Percentiles rank a stretch among this genome's conserved stretches.
Evolutionary conservation across 1,140 invertebrate genomes (phyloP).

Genomic region (Zaprionus kolodkinae): DNA sequence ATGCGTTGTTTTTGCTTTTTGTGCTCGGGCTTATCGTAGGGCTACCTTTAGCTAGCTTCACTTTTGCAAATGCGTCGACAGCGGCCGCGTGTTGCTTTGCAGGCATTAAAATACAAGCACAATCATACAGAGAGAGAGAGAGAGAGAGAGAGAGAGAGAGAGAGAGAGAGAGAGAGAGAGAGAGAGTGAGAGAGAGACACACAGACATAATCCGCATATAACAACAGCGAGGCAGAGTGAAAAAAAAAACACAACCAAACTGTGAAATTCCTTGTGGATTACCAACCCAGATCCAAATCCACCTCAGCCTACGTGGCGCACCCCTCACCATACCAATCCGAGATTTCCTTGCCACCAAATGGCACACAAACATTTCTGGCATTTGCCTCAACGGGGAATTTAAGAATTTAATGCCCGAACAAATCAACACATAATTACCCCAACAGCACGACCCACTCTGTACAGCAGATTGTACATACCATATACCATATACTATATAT

Average conservation of each 20-base stretch:
- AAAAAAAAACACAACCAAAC: slow-evolving; percentile 43
- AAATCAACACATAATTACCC: slow-evolving; percentile 80
- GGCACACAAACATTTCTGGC: slow-evolving; percentile 68
- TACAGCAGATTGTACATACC: neutral
- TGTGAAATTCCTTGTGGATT: slow-evolving; percentile 84
- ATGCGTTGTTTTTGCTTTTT: slow-evolving; percentile 40
- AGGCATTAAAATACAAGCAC: slow-evolving; percentile 70
- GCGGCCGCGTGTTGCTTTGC: slow-evolving; percentile 66
- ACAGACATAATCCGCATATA: slow-evolving; percentile 37
- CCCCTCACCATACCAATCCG: slow-evolving; percentile 55
- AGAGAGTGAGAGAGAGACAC: slow-evolving; percentile 38
- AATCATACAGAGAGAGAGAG: slow-evolving; percentile 42
- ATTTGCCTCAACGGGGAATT: slow-evolving; percentile 59
- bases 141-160: slow-evolving; percentile 19
- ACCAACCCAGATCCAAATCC: slow-evolving; percentile 55
- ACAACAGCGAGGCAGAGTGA: slow-evolving; percentile 27
- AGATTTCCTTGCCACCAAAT: slow-evolving; percentile 80
- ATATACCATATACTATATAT: neutral
- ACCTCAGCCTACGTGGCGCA: slow-evolving; percentile 7
- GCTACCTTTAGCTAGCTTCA: slow-evolving; percentile 66
- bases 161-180: neutral
- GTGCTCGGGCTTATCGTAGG: slow-evolving; percentile 56
- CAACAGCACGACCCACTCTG: neutral
- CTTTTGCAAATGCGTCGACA: slow-evolving; percentile 72
- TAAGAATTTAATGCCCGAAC: slow-evolving; percentile 74